Evolutionary conservation across 1,140 invertebrate species (phyloP).

Genomic region (Pentalonia nigronervosa): DNA sequence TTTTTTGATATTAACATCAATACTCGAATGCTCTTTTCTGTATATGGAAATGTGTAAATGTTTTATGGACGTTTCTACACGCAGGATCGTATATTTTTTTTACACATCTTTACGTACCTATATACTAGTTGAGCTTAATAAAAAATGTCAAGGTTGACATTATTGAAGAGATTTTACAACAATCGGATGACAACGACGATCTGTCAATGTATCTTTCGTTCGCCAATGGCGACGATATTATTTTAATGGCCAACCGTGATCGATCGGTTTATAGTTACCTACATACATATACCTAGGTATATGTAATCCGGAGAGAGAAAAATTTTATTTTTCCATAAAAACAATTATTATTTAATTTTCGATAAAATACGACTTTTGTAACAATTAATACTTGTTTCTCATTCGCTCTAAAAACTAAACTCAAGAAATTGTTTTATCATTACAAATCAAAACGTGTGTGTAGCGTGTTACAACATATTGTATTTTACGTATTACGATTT

Average conservation of each 20-base stretch:
- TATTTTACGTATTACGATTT: background rate
- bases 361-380: background rate
- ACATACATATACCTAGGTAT: background rate
- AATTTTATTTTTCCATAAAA: background rate
- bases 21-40: background rate
- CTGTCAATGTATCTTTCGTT: background rate
- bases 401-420: background rate
- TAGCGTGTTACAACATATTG: background rate
- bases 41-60: conserved; percentile 9
- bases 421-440: background rate
- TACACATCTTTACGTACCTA: background rate
- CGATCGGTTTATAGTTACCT: background rate
- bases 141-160: conserved; percentile 11
- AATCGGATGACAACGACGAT: background rate
- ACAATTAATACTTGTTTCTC: background rate
- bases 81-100: background rate
- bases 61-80: background rate
- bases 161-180: background rate
- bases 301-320: background rate
- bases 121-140: background rate
- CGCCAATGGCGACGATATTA: background rate
- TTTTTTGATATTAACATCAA: conserved; percentile 4
- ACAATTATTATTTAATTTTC: background rate
- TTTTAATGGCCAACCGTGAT: background rate
- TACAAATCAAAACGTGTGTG: background rate